Evolutionary conservation across 2,888 invertebrate species (phyloP).

Genomic region (Dendrolimus houi): DNA sequence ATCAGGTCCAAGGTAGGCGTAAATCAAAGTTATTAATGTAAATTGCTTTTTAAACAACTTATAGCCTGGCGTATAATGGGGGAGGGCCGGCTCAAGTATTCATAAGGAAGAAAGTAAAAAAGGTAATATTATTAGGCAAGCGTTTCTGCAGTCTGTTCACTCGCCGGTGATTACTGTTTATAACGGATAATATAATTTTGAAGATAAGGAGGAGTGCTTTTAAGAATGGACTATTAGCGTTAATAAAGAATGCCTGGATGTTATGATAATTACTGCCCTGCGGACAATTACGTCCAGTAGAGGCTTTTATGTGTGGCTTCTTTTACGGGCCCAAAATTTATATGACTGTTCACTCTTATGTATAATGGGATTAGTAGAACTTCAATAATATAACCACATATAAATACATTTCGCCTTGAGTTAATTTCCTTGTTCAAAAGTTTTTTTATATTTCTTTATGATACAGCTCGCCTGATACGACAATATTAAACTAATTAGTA

Average conservation of each 20-base stretch:
- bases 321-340: no score
- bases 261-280: background rate
- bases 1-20: constrained; percentile 4
- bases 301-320: background rate
- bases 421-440: no score
- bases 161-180: background rate
- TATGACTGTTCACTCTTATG: no score
- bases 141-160: constrained; percentile 10
- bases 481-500: no score
- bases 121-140: constrained; percentile 49
- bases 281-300: background rate
- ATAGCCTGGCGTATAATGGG: constrained; percentile 37
- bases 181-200: background rate
- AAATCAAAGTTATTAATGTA: constrained; percentile 39
- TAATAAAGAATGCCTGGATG: background rate
- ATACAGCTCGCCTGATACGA: no score
- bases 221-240: background rate
- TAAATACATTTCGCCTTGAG: no score
- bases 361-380: no score
- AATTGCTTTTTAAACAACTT: constrained; percentile 48
- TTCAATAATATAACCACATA: no score
- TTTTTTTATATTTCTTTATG: no score
- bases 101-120: constrained; percentile 53
- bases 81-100: constrained; percentile 44
- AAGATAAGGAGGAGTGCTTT: background rate